Evolutionary conservation across 2,888 invertebrate genomes (phyloP).

Genomic region (Argyresthia goedartella): DNA sequence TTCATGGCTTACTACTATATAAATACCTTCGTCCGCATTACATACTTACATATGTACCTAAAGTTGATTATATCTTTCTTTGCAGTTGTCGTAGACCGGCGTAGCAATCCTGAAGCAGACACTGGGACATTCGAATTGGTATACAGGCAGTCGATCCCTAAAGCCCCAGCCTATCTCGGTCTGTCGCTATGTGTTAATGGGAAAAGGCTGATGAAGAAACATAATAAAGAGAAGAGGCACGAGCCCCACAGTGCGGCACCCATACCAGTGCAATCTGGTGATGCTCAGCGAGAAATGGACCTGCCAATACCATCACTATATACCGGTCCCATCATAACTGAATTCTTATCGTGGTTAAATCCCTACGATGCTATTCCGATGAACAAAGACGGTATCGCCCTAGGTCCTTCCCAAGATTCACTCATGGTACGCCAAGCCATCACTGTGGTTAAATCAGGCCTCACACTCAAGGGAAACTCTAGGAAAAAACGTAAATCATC

Average conservation of each 20-base stretch:
- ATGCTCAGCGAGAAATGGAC: conserved; percentile 28
- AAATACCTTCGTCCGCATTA: too few species aligned
- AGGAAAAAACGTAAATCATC: conserved; percentile 63
- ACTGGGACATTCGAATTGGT: conserved; percentile 86
- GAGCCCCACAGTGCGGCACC: conserved; percentile 44
- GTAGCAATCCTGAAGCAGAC: conserved; percentile 78
- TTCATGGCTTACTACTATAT: too few species aligned
- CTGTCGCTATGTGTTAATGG: conserved; percentile 78
- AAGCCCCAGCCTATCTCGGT: conserved; percentile 85
- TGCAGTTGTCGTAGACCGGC: conserved; percentile 83
- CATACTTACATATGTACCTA: neutral
- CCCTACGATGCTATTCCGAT: conserved; percentile 52
- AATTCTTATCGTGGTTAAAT: conserved; percentile 76
- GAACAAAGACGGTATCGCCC: conserved; percentile 45
- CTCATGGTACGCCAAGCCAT: conserved; percentile 64
- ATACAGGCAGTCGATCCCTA: conserved; percentile 82
- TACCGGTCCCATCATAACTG: conserved; percentile 76
- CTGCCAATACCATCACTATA: conserved; percentile 59
- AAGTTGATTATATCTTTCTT: conserved; percentile 16
- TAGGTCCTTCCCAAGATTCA: conserved; percentile 37
- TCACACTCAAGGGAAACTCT: conserved; percentile 38
- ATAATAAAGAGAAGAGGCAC: conserved; percentile 43
- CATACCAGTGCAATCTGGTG: conserved; percentile 34
- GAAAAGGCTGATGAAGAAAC: conserved; percentile 68
- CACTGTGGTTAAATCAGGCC: conserved; percentile 55